Conservation (phyloP, 2,797 vertebrate species). For the Microctenopoma steveboyesi region DNA sequence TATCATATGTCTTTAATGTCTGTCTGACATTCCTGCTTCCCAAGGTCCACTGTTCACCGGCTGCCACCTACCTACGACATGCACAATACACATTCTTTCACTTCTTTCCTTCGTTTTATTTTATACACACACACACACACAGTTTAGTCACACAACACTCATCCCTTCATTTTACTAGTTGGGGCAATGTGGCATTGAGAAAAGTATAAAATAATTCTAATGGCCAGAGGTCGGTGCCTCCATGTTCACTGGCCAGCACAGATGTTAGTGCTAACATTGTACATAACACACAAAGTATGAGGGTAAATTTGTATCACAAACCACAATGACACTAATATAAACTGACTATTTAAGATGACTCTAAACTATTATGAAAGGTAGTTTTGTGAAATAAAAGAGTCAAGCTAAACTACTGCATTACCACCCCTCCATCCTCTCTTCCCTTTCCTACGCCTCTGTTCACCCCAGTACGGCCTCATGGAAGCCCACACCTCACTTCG, state of each 20-base stretch:
- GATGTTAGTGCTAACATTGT: slow-evolving; percentile 49
- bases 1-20: slow-evolving; percentile 63
- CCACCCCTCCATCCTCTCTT: slow-evolving; percentile 4
- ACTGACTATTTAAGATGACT: slow-evolving; percentile 6
- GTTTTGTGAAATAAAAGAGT: neutral
- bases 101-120: neutral
- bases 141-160: neutral
- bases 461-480: slow-evolving; percentile 54
- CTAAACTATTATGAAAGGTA: slow-evolving; percentile 11
- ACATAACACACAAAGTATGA: slow-evolving; percentile 16
- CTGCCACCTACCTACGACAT: slow-evolving; percentile 31
- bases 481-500: slow-evolving; percentile 56
- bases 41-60: slow-evolving; percentile 31
- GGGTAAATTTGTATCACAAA: neutral
- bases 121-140: neutral
- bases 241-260: slow-evolving; percentile 42
- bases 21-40: slow-evolving; percentile 61
- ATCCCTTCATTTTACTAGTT: neutral
- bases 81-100: slow-evolving; percentile 7
- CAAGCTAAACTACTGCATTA: slow-evolving; percentile 3
- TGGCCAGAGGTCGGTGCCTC: slow-evolving; percentile 29
- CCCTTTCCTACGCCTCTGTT: slow-evolving; percentile 36
- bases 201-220: slow-evolving; percentile 48
- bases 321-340: neutral
- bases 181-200: slow-evolving; percentile 24